These are phyloP conservation scores for Camponotus vicinus DNA, from an alignment of 1,140 invertebrate genomes.

Conservation along the genomic window DNA sequence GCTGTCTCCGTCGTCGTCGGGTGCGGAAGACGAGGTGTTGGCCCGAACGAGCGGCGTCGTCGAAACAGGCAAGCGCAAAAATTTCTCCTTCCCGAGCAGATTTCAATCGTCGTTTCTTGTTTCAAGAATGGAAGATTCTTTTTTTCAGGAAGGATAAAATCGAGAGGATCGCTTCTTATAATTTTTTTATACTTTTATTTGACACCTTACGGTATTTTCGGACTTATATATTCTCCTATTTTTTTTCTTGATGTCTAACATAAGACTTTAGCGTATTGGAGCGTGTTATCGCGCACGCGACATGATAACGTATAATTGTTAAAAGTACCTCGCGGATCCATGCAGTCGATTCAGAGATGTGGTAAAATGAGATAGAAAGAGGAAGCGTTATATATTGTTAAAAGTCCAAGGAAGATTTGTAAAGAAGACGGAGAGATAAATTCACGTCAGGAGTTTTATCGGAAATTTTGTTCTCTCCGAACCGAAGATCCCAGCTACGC, in stretches of 20 bases:
- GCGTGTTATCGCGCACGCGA: constrained; percentile 24
- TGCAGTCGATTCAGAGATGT: background rate
- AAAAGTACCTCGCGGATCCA: constrained; percentile 3
- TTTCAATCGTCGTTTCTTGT: background rate
- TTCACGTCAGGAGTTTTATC: background rate
- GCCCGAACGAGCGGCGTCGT: constrained; percentile 76
- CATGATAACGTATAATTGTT: constrained; percentile 30
- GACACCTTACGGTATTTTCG: too few relatives aligned
- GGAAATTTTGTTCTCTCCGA: background rate
- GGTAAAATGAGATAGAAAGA: background rate
- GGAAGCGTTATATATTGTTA: background rate
- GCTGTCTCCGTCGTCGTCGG: constrained; percentile 70
- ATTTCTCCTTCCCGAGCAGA: background rate
- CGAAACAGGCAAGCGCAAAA: constrained; percentile 77
- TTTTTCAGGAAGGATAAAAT: too few relatives aligned
- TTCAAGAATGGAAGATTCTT: background rate
- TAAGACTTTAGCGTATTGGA: too few relatives aligned
- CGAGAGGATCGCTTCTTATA: too few relatives aligned
- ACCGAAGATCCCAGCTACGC: constrained; percentile 10
- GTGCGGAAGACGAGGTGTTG: constrained; percentile 76
- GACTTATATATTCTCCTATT: too few relatives aligned
- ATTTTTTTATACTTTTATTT: too few relatives aligned
- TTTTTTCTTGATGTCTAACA: too few relatives aligned
- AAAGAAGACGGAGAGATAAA: background rate
- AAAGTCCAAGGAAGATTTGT: background rate